Percentiles rank a stretch among this genome's conserved stretches.
Conservation (phyloP, 1,140 invertebrate genomes). For the Coptotermes formosanus region DNA sequence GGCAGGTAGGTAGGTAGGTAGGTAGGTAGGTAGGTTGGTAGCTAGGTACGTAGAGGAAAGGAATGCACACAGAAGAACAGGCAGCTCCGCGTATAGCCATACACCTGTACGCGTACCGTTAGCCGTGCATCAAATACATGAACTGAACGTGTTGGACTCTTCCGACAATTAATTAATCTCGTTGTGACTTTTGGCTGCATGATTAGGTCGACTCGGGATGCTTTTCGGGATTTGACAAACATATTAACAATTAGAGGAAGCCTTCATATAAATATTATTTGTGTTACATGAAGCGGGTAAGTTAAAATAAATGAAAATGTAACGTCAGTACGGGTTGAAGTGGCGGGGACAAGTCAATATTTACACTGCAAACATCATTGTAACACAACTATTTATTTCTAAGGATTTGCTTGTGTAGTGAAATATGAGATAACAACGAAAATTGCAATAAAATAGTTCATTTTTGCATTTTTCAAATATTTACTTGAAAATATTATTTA, state of each 20-base stretch:
- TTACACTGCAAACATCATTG: not conserved
- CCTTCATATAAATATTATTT: not conserved
- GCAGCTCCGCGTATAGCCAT: too few species aligned
- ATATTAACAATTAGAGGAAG: not conserved
- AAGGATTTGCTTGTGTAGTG: slow-evolving; percentile 8
- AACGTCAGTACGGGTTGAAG: not conserved
- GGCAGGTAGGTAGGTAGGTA: too few species aligned
- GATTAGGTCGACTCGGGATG: not conserved
- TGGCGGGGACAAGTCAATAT: not conserved
- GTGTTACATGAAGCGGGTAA: not conserved
- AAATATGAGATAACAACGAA: not conserved
- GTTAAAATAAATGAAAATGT: slow-evolving; percentile 15
- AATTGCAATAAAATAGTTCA: slow-evolving; percentile 10
- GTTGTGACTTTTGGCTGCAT: too few species aligned
- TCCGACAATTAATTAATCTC: too few species aligned
- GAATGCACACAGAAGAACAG: too few species aligned
- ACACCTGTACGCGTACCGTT: too few species aligned
- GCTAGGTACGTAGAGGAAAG: too few species aligned
- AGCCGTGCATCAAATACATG: too few species aligned
- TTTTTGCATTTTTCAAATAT: slow-evolving; percentile 18
- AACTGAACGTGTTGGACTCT: too few species aligned
- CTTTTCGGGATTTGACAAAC: not conserved
- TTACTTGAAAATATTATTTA: slow-evolving; percentile 13
- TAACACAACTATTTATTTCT: slow-evolving; percentile 19
- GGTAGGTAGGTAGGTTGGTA: too few species aligned